Percentiles rank a stretch among this genome's conserved stretches.
phyloP scores from a whole-genome alignment of 2,797 vertebrate species.

The Orientallactaga sibirica region DNA sequence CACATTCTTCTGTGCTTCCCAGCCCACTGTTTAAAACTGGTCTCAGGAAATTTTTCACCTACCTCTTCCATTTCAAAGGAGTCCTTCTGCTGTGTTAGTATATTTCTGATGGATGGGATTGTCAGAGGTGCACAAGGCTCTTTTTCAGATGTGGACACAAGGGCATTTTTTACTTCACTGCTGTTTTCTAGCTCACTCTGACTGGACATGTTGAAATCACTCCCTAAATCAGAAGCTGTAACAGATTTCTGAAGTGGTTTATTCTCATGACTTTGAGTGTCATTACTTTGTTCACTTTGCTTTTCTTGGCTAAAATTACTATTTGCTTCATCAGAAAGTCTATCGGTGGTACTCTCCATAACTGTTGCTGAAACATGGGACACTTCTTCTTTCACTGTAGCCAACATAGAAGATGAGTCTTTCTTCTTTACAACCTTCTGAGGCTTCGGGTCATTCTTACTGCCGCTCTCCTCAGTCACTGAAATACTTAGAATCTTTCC shows the following conservation, averaged over 20 bases:
- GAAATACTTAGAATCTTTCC: conserved; percentile 75
- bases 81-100: conserved; percentile 92
- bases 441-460: conserved; percentile 88
- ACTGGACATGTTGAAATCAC: conserved; percentile 68
- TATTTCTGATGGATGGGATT: conserved; percentile 90
- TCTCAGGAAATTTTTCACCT: conserved; percentile 77
- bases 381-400: conserved; percentile 94
- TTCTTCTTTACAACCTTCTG: conserved; percentile 93
- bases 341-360: conserved; percentile 46
- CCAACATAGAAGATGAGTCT: conserved; percentile 87
- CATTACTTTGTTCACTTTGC: conserved; percentile 70
- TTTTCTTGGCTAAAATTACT: conserved; percentile 51
- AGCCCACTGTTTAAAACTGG: conserved; percentile 23
- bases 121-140: conserved; percentile 83
- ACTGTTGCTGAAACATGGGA: conserved; percentile 76
- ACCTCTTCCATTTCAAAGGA: conserved; percentile 99
- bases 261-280: conserved; percentile 55
- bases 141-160: conserved; percentile 78
- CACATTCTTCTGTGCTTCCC: neutral
- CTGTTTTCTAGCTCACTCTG: conserved; percentile 72
- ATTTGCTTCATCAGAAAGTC: conserved; percentile 67
- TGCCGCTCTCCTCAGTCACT: conserved; percentile 83
- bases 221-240: conserved; percentile 65
- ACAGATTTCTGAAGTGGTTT: conserved; percentile 70
- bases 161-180: conserved; percentile 63